Evolutionary conservation across 2,113 vertebrate species (phyloP).

Genomic region (Sorex araneus): DNA sequence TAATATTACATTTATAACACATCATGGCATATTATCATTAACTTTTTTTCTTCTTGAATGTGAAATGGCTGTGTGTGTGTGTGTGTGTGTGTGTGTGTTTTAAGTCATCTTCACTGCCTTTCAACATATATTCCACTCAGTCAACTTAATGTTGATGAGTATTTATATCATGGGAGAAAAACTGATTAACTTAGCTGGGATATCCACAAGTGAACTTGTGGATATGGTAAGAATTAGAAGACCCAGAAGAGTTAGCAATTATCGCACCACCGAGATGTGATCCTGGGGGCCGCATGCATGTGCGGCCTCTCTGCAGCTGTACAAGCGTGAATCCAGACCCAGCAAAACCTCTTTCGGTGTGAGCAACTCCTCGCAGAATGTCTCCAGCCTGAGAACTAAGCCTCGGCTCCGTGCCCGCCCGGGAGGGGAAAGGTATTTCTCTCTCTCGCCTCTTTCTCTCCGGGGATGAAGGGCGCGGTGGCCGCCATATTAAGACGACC

Average conservation of each 20-base stretch:
- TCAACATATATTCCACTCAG: background rate
- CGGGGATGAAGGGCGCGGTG: too few relatives aligned
- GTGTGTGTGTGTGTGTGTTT: background rate
- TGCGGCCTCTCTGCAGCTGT: too few relatives aligned
- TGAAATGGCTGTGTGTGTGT: background rate
- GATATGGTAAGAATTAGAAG: conserved; percentile 5
- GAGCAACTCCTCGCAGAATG: too few relatives aligned
- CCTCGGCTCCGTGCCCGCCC: too few relatives aligned
- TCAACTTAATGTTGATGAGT: background rate
- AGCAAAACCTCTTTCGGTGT: too few relatives aligned
- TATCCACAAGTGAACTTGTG: background rate
- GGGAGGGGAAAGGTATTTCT: too few relatives aligned
- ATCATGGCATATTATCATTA: background rate
- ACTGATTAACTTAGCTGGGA: background rate
- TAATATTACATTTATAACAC: background rate
- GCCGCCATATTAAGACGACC: too few relatives aligned
- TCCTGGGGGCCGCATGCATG: too few relatives aligned
- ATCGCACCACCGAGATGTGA: too few relatives aligned
- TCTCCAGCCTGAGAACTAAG: too few relatives aligned
- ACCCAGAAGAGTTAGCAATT: background rate
- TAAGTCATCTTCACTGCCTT: background rate
- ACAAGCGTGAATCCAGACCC: too few relatives aligned
- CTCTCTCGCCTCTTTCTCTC: too few relatives aligned
- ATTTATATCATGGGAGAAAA: background rate
- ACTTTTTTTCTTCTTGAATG: conserved; percentile 61